These are phyloP conservation scores for Phallusia fumigata DNA, from an alignment of 23 tunicate genomes.

Conservation along the genomic window DNA sequence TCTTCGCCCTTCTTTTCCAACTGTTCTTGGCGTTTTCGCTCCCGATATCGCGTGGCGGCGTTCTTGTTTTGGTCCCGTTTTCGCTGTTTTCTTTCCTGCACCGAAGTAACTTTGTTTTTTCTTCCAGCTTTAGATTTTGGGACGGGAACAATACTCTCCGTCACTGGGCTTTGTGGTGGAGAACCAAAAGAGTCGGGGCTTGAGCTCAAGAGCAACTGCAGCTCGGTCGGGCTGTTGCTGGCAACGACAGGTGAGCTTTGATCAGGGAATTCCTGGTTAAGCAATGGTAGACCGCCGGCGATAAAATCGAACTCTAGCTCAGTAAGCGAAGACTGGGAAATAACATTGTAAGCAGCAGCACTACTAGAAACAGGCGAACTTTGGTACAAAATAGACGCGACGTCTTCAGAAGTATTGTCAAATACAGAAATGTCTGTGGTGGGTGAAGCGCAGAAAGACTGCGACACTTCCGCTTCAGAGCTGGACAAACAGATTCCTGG, in stretches of 20 bases:
- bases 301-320: slow-evolving; percentile 8
- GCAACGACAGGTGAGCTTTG: not conserved
- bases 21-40: slow-evolving; percentile 56
- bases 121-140: slow-evolving; percentile 36
- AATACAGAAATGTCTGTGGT: not conserved
- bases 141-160: not conserved
- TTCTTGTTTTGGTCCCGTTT: slow-evolving; percentile 87
- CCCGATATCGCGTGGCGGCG: slow-evolving; percentile 89
- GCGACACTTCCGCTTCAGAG: not conserved
- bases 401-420: not conserved
- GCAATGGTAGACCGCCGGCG: not conserved
- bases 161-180: not conserved
- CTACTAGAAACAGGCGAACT: not conserved
- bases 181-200: too few species aligned
- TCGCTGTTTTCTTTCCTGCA: slow-evolving; percentile 67
- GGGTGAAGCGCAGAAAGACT: not conserved
- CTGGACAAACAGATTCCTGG: slow-evolving; percentile 19
- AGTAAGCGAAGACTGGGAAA: not conserved
- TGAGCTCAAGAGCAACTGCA: too few species aligned
- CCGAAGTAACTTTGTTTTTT: slow-evolving; percentile 41
- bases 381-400: not conserved
- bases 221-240: not conserved
- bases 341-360: not conserved
- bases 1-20: slow-evolving; percentile 25
- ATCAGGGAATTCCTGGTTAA: not conserved